These are phyloP conservation scores for Distichodus sexfasciatus DNA, from an alignment of 2,797 vertebrate genomes.

Conservation along the genomic window DNA sequence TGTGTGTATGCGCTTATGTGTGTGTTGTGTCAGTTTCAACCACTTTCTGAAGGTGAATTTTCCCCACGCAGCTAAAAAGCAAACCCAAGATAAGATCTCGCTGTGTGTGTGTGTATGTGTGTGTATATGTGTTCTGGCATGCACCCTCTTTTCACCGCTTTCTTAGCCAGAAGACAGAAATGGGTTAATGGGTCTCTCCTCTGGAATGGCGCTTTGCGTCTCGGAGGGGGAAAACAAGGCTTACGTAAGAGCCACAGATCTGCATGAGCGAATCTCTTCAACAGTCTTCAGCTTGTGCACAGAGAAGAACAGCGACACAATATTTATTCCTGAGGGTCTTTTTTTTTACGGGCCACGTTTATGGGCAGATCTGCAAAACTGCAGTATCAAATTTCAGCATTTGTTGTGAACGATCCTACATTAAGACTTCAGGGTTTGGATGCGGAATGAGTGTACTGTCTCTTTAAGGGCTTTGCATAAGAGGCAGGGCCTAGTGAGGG, in stretches of 20 bases:
- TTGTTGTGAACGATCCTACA: not conserved
- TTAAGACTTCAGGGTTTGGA: not conserved
- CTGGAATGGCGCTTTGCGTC: not conserved
- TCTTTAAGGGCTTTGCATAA: not conserved
- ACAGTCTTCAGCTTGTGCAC: not conserved
- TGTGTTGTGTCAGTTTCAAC: no score
- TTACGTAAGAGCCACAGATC: not conserved
- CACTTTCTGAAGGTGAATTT: no score
- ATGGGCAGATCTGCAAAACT: no score
- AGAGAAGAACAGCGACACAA: not conserved
- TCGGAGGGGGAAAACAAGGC: not conserved
- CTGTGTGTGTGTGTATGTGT: no score
- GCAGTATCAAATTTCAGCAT: not conserved
- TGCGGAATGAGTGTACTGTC: not conserved
- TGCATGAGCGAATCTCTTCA: not conserved
- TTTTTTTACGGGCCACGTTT: not conserved
- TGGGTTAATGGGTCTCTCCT: no score
- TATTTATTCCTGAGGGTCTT: not conserved
- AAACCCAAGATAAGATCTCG: no score
- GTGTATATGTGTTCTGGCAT: no score
- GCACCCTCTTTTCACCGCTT: no score
- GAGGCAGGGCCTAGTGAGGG: not conserved
- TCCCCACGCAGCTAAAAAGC: no score
- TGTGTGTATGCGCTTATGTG: no score
- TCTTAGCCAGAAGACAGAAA: no score